A percentile compares a stretch with the other conserved stretches of the same genome.
These are phyloP conservation scores for Lathamus discolor DNA, from an alignment of 2,113 vertebrate genomes.

Conservation along the genomic window DNA sequence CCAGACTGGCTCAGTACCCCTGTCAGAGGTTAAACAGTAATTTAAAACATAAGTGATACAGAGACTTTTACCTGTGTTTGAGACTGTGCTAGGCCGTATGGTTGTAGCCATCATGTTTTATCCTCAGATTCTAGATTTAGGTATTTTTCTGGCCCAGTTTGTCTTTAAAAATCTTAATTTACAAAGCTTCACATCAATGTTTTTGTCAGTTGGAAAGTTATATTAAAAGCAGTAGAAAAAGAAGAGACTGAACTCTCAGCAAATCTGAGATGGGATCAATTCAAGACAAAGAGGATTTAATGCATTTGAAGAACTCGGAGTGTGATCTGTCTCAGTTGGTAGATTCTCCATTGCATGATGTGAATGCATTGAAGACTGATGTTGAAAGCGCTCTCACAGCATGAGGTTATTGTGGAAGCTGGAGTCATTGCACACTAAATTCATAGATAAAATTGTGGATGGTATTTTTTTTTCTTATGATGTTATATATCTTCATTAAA, in stretches of 20 bases:
- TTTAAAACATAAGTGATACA: neutral
- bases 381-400: neutral
- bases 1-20: neutral
- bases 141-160: neutral
- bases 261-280: neutral
- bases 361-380: neutral
- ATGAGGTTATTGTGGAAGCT: neutral
- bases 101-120: neutral
- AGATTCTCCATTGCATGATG: neutral
- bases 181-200: neutral
- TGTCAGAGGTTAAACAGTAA: neutral
- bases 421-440: neutral
- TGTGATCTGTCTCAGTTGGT: neutral
- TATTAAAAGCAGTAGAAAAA: neutral
- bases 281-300: neutral
- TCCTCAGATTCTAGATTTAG: neutral
- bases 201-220: neutral
- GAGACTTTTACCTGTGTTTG: neutral
- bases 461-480: neutral
- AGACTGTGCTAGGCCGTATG: neutral
- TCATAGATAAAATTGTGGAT: neutral
- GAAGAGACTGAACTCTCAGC: neutral
- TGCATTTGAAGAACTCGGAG: neutral
- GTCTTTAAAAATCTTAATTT: neutral
- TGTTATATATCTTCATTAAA: constrained; percentile 2